Base-by-base conservation (phyloP, 2,797 vertebrate species). In the Acanthurus tractus region DNA sequence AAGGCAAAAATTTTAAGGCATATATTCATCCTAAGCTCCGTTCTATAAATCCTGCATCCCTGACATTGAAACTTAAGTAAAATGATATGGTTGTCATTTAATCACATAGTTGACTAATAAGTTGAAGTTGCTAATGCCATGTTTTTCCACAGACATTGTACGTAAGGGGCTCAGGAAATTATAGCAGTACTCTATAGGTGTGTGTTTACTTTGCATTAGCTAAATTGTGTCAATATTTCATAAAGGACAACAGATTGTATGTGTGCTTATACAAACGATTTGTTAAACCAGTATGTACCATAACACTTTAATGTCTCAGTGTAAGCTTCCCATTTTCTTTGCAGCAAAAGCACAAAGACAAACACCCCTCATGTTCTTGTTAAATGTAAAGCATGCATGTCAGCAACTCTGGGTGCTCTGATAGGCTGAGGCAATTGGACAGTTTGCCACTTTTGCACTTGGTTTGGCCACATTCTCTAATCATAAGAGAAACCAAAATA, bases 391-490 rank as follows among this genome's bases (percentile, higher is more conserved):
- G 54, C 22, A 46, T 23, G 63, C 1, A 1, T 70, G 64, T 74
- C 68, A 63, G 40, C n/a, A 70, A 45, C 15, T 0, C 12, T 5
- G 25, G 46, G 1, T 52, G 40, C 23, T 22, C 36, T 3, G 22
- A 80, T 38, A 54, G 74, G 61, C 69, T 70, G 64, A 54, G 13
- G 13, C 14, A 18, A 4, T 40, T 45, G 66, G 53, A 65, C 82
- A 52, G 52, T 84, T 86, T 80, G 63, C 54, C 66, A 71, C 59
- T 0, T 22, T 67, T 38, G 20, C 74, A 70, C 48, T n/a, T 53
- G 52, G 48, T 78, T 79, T 63, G 23, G 11, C 71, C 44, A 67
- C 61, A 67, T 63, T 56, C 49, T 40, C 25, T 15, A 54, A 13
- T 8, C 48, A 46, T 17, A 38, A 54, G 14, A 64, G 4, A 50